These are phyloP conservation scores for Micromys minutus DNA, from an alignment of 2,113 vertebrate genomes.

Conservation along the genomic window DNA sequence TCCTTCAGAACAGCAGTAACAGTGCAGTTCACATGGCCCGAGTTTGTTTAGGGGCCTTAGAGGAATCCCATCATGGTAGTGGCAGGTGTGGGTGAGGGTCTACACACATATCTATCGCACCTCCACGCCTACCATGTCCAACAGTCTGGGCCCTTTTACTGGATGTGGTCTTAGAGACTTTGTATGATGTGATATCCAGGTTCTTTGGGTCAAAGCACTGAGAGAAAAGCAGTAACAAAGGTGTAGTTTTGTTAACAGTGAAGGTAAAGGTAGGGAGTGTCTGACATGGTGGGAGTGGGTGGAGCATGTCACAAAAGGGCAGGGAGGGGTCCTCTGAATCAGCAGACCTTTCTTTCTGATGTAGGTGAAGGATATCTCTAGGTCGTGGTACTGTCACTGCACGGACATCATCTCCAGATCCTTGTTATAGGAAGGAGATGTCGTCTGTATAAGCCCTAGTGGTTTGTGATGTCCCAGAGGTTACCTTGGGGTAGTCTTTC, in stretches of 20 bases:
- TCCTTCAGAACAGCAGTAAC: background rate
- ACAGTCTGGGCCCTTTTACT: background rate
- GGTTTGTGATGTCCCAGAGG: background rate
- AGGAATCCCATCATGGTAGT: background rate
- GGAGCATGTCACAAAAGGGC: background rate
- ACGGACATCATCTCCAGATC: background rate
- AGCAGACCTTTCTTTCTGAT: background rate
- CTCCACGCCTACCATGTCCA: background rate
- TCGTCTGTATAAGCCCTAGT: background rate
- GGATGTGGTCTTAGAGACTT: background rate
- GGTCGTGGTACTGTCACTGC: background rate
- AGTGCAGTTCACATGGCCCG: background rate
- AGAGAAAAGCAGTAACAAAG: background rate
- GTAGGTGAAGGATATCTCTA: background rate
- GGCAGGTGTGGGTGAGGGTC: background rate
- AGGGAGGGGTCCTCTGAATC: background rate
- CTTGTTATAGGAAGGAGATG: background rate
- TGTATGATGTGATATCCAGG: background rate
- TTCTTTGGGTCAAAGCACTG: background rate
- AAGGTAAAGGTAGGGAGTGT: background rate
- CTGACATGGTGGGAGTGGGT: background rate
- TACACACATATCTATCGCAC: background rate
- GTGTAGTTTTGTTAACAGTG: background rate
- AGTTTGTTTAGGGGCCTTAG: background rate
- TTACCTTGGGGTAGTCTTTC: background rate